Base-by-base conservation (phyloP, 2,113 vertebrate species). In the Phylloscopus whistleri region DNA sequence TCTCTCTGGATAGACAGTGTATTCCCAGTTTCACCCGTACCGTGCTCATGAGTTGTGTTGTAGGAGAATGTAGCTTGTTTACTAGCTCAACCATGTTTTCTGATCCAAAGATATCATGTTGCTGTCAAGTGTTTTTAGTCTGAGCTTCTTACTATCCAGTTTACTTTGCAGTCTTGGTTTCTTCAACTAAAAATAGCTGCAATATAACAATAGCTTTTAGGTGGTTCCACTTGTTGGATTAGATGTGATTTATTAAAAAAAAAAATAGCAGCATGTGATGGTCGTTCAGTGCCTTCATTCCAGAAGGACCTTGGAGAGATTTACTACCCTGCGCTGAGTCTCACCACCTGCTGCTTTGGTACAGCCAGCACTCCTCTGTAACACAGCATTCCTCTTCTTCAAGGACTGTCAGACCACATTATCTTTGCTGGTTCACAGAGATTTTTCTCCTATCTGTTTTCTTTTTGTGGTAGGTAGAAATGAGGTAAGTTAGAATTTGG, bases 121-220 rank as follows among this genome's bases (percentile, higher is more conserved):
- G 74, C 84, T 28, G 21, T 74, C 78, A 85, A 55, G 78, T 95
- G 90, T 91, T 97, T 96, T 94, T 94, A 96, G 84, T 70, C 52
- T 53, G 51, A 83, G 37, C 62, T 85, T 89, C 87, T 94, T 93
- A 87, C 74, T 83, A 67, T 51, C 72, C 67, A 88, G 68, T 93
- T 94, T 87, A 80, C 70, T 83, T 85, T 90, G 16, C 74, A 91
- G 58, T 53, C 51, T 43, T 95, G 49, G 37, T 94, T 90, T 95
- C 87, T 85, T 79, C 55, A 63, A 59, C 67, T 95, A 73, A 80
- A 91, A 95, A 88, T 88, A 95, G 59, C 17, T 66, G 59, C 31
- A 74, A 70, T 39, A 59, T 53, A 95, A 95, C 91, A 95, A 84
- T 69, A 85, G 59, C 31, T 85, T 49, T 87, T 78, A 96, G 87